Conservation (phyloP, 2,888 invertebrate genomes). For the Steinernema scapterisci region DNA sequence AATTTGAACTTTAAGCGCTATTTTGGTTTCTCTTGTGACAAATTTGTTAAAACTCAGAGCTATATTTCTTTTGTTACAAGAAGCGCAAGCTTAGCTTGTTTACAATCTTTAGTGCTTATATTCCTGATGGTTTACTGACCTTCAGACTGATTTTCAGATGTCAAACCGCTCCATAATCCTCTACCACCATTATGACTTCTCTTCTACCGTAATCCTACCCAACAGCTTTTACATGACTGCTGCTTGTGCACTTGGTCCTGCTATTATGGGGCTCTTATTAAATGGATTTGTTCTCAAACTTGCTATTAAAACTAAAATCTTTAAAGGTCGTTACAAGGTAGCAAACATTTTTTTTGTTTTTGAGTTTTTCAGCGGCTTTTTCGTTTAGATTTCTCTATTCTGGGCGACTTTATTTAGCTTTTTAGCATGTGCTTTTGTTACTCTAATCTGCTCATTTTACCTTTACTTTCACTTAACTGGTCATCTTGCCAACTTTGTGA, state of each 20-base stretch:
- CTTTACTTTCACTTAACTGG: not conserved
- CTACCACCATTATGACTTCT: not conserved
- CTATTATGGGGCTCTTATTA: not conserved
- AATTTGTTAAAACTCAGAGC: too few species aligned
- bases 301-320: not conserved
- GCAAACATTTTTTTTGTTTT: not conserved
- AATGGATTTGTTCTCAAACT: not conserved
- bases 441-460: not conserved
- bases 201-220: slow-evolving; percentile 18
- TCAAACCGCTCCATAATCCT: not conserved
- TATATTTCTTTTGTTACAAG: too few species aligned
- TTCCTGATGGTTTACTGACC: too few species aligned
- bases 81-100: too few species aligned
- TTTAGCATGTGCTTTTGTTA: not conserved
- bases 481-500: not conserved
- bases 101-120: not conserved
- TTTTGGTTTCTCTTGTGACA: too few species aligned
- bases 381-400: slow-evolving; percentile 7
- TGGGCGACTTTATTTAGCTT: slow-evolving; percentile 4
- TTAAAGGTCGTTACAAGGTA: slow-evolving; percentile 25
- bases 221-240: slow-evolving; percentile 7
- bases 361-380: not conserved
- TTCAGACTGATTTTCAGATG: not conserved
- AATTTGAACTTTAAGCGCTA: too few species aligned
- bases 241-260: not conserved